Conservation (phyloP, 2,888 invertebrate genomes). For the Tiphia femorata region DNA sequence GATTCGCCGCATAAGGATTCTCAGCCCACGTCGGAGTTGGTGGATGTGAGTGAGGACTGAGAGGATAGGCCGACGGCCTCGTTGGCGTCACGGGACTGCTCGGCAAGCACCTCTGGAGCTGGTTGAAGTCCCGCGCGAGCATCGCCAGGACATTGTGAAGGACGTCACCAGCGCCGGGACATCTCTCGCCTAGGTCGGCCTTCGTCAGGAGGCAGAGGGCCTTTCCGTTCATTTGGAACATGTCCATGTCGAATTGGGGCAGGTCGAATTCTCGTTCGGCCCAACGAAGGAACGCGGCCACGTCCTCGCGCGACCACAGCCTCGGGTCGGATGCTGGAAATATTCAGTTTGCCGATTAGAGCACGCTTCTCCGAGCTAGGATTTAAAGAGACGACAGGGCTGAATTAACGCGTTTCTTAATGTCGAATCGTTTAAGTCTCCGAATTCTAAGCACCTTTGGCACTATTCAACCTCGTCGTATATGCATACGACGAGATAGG, state of each 20-base stretch:
- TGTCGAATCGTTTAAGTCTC: no score
- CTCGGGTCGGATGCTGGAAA: conserved; percentile 87
- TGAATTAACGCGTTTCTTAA: no score
- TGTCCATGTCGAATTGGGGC: conserved; percentile 91
- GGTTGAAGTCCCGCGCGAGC: conserved; percentile 84
- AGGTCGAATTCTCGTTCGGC: conserved; percentile 93
- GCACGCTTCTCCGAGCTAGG: no score
- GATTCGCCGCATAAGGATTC: conserved; percentile 72
- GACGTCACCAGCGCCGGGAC: conserved; percentile 94
- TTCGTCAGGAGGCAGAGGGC: conserved; percentile 92
- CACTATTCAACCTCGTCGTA: no score
- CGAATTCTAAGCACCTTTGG: no score
- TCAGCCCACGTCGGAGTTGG: conserved; percentile 83
- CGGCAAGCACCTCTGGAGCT: conserved; percentile 83
- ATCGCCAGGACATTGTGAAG: conserved; percentile 93
- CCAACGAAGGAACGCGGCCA: conserved; percentile 88
- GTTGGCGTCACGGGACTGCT: conserved; percentile 87
- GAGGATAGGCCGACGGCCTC: conserved; percentile 79
- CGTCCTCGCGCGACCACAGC: conserved; percentile 92
- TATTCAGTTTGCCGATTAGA: no score
- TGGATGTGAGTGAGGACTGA: conserved; percentile 85
- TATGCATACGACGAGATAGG: no score
- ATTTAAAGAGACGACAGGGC: no score
- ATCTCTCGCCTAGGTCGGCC: conserved; percentile 90
- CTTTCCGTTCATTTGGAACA: conserved; percentile 98